Evolutionary conservation across 2,113 vertebrate genomes (phyloP).

Genomic region (Chascanopsetta lugubris): DNA sequence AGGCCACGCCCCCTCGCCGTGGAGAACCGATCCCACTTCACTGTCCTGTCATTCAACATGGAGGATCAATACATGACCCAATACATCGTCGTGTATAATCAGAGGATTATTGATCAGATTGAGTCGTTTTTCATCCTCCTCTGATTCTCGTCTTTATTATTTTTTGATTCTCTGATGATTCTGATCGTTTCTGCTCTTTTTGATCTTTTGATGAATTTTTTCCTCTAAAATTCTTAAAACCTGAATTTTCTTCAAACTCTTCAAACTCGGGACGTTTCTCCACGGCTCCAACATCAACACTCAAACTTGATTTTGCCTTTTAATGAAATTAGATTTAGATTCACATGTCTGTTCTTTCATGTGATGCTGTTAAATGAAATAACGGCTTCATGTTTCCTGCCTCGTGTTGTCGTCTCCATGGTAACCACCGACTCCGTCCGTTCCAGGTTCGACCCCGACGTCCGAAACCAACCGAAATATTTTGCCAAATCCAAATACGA

Average conservation of each 20-base stretch:
- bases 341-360: too few species aligned
- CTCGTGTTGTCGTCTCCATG: not conserved
- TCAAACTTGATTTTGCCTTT: too few species aligned
- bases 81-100: too few species aligned
- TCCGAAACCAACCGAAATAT: conserved; percentile 80
- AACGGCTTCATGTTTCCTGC: not conserved
- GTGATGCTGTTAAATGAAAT: too few species aligned
- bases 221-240: too few species aligned
- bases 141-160: not conserved
- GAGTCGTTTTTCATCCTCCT: not conserved
- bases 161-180: not conserved
- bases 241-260: too few species aligned
- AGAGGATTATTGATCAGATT: too few species aligned
- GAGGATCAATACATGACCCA: not conserved
- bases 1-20: conserved; percentile 62
- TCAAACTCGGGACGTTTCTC: not conserved
- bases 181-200: not conserved
- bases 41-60: not conserved
- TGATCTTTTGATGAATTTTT: not conserved
- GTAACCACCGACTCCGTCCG: not conserved
- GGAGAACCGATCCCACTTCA: conserved; percentile 78
- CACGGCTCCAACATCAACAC: not conserved
- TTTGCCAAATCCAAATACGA: conserved; percentile 95
- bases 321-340: too few species aligned
- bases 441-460: conserved; percentile 83